Base-by-base conservation (phyloP, 2,797 vertebrate species). In the Phrynocephalus vlangalii region DNA sequence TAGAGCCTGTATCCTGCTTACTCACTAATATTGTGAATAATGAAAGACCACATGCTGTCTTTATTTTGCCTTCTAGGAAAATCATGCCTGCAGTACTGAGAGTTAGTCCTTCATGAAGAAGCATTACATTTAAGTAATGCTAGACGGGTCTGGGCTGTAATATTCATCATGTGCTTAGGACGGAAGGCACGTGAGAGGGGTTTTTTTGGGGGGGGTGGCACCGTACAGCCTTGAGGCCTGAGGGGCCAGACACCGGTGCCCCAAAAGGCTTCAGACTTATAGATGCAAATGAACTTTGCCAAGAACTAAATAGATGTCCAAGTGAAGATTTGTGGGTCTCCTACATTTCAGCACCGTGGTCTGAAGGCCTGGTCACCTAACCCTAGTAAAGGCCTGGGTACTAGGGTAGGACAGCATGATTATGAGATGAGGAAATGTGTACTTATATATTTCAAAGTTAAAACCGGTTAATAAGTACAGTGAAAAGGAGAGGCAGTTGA, bases 41-140 rank as follows among this genome's bases (percentile, higher is more conserved):
- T 84, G 82, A 85, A 86, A 91, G 30, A 1, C 26, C 2, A 84
- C 18, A 8, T 66, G 85, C 70, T 87, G 44, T 0, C 85, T 91
- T 90, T 28, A 79, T 7, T 88, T 1, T 0, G 20, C 13, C 33
- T 50, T 83, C 84, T 9, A 88, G 84, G 73, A 15, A 87, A 85
- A 75, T 6, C 13, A 63, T 75, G n/a, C 6, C 38, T 68, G 52
- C 22, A 44, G n/a, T 76, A 22, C 33, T 84, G 8, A 44, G 10
- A 3, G n/a, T 80, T 52, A 26, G 73, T 81, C 3, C 24, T 6
- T 38, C 7, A 30, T 30, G 33, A 70, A 83, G 66, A 16, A 22
- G 24, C 79, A 83, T 60, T 83, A 15, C 7, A 48, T 70, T 87
- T n/a, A 84, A 48, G 28, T 26, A 79, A 60, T 33, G 38, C 6